Base-by-base conservation (phyloP, 2,113 vertebrate species). In the Seriola aureovittata region DNA sequence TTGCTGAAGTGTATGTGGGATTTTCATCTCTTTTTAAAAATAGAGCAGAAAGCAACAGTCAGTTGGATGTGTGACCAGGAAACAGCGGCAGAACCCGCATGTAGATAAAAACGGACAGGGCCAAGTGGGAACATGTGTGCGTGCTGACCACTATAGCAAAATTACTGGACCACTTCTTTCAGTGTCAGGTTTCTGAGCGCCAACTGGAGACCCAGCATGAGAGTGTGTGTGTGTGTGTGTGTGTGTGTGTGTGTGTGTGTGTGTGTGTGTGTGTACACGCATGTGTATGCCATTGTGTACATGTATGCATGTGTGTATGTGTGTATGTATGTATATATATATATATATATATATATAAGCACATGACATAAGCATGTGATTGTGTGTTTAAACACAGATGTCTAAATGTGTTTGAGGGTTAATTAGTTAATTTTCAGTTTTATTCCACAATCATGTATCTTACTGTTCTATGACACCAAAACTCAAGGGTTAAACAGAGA, bases 121-220 rank as follows among this genome's bases (percentile, higher is more conserved):
- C 72, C 78, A 80, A 87, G 77, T 85, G 83, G 82, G 89, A 92
- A 88, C 82, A 66, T 90, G 88, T 82, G 71, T 58, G 69, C 68
- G 68, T 75, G 67, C 82, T 86, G 79, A 82, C 75, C 81, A 78
- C 86, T 91, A 77, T 36, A 58, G 88, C 81, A 81, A 92, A 86
- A 90, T 88, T 78, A 89, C 85, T 86, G 79, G 87, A 91, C 84
- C 75, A 89, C 82, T 91, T 87, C 75, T 83, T 91, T 90, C 65
- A 90, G 87, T 91, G 85, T 93, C 92, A 91, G 80, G 86, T 94
- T 94, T 89, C 92, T 17, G 17, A 79, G 79, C 77, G 64, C 88
- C 92, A 93, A 93, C 92, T 93, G 90, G 92, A 91, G 82, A 86
- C 36, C 59, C 81, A 81, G 80, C 80, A 8, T 55, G 52, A 72